These are phyloP conservation scores for Lipophrys pholis DNA, from an alignment of 2,113 vertebrate species.

Conservation along the genomic window DNA sequence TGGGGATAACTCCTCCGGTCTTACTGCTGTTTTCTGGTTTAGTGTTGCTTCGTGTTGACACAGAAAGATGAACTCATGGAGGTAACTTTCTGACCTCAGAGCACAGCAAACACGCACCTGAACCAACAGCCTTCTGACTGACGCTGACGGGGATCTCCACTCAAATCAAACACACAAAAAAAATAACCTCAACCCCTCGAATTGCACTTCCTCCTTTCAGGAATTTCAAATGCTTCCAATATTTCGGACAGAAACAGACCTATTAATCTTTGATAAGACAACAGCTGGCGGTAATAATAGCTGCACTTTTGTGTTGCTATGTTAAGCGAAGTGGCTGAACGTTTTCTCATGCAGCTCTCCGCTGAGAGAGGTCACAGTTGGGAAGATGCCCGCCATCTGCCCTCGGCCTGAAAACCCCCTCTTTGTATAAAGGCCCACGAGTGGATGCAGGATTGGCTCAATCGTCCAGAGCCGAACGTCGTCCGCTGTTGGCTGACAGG, in stretches of 20 bases:
- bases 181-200: background rate
- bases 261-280: constrained; percentile 51
- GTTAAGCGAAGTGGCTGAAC: constrained; percentile 10
- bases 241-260: constrained; percentile 29
- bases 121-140: background rate
- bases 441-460: background rate
- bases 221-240: background rate
- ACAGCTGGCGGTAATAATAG: constrained; percentile 62
- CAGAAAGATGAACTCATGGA: background rate
- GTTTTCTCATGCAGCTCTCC: constrained; percentile 62
- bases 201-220: background rate
- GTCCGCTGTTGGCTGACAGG: background rate
- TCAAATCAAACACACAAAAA: background rate
- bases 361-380: constrained; percentile 27
- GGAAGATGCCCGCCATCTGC: constrained; percentile 35
- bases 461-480: constrained; percentile 6
- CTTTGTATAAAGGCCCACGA: constrained; percentile 31
- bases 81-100: constrained; percentile 31
- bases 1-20: no score
- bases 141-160: constrained; percentile 4
- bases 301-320: constrained; percentile 46
- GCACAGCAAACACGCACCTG: constrained; percentile 19
- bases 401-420: constrained; percentile 11
- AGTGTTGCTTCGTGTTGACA: background rate
- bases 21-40: background rate